A percentile compares a stretch with the other conserved stretches of the same genome.
Evolutionary conservation across 2,888 invertebrate genomes (phyloP).

Genomic region (Diarsia mendica): DNA sequence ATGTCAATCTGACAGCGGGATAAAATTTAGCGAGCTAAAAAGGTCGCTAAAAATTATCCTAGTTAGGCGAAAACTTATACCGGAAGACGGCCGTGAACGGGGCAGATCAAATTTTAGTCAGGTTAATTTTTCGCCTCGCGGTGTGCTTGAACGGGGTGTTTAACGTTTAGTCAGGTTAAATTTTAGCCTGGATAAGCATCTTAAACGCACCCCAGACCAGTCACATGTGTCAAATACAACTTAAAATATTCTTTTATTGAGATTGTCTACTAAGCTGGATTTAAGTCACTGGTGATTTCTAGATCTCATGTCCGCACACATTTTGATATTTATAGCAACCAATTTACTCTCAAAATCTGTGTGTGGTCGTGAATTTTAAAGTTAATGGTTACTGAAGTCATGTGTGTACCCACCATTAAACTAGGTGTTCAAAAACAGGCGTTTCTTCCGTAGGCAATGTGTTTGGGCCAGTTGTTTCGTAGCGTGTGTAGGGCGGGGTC

Average conservation of each 20-base stretch:
- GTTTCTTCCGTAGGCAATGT: constrained; percentile 48
- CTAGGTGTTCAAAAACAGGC: constrained; percentile 31
- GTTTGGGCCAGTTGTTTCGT: constrained; percentile 55
- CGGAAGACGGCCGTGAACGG: no score
- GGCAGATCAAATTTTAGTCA: no score
- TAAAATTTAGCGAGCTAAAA: no score
- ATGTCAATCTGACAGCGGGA: no score
- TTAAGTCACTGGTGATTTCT: neutral
- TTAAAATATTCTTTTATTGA: neutral
- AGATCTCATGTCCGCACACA: neutral
- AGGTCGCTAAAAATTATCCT: no score
- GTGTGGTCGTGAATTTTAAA: neutral
- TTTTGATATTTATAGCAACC: neutral
- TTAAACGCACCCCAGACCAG: no score
- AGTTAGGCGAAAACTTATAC: no score
- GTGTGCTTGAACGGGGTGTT: no score
- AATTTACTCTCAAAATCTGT: neutral
- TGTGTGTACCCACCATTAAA: neutral
- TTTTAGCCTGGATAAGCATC: no score
- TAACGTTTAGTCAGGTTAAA: no score
- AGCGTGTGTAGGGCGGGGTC: constrained; percentile 48
- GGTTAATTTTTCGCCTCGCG: no score
- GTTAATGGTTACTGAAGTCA: neutral
- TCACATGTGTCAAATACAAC: constrained; percentile 5
- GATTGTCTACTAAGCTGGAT: neutral